Base-by-base conservation (phyloP, 1,140 invertebrate species). In the Drosophila parabipectinata region DNA sequence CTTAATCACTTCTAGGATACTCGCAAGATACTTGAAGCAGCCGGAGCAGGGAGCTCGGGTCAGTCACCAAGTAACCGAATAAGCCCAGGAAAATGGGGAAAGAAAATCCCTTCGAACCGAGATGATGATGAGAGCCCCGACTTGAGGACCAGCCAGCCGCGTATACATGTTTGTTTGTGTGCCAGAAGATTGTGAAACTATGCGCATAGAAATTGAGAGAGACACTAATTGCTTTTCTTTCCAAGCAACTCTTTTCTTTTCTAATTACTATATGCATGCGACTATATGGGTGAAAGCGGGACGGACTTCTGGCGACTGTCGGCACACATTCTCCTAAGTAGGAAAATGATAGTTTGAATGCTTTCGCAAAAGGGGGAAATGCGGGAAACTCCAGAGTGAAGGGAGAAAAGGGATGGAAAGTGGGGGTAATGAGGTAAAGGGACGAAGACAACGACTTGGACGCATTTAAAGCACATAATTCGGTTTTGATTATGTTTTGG, bases 401-500 rank as follows among this genome's bases (percentile, higher is more conserved):
- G 3, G 66, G 58, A 52, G 18, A 8, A 55, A 21, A n/a, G 18
- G 37, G 34, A 68, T 44, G 55, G 15, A 37, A 50, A 54, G 3
- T 3, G 18, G 51, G 51, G 21, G 2, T 30, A 12, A 34, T 3
- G 60, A 52, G 57, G 15, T 8, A 56, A 30, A 15, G 26, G 45
- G 44, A 68, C 56, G 56, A 21, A 47, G 57, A 62, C 67, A 54
- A 41, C 69, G 60, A 73, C 59, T 57, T 71, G 68, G 58, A 77
- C 83, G 83, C 83, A 88, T 88, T 88, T 88, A 88, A 88, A 88
- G 83, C 72, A 88, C 84, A 89, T 88, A 88, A 88, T 88, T 88
- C 79, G 83, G 83, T 88, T 88, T 88, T 88, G 83, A 88, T 88
- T 88, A 88, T 88, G 83, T 89, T 88, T 88, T 89, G 84, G 83